Percentiles rank a stretch among this genome's conserved stretches.
Conservation (phyloP, 2,797 vertebrate genomes). For the Micropoecilia bifurca region DNA sequence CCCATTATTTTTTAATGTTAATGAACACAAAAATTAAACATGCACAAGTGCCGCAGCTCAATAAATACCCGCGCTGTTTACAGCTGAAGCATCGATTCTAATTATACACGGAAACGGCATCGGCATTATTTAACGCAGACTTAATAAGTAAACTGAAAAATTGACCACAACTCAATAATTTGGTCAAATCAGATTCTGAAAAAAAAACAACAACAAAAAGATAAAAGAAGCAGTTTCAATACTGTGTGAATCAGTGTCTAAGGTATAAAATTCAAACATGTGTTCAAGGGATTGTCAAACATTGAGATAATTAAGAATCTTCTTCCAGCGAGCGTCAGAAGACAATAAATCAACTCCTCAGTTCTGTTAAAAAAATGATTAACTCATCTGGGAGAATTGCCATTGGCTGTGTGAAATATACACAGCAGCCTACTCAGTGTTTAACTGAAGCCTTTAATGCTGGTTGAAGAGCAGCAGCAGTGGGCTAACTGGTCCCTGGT, state of each 20-base stretch:
- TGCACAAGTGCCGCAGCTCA: background rate
- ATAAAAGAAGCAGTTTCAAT: no score
- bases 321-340: background rate
- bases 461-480: conserved; percentile 22
- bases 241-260: background rate
- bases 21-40: background rate
- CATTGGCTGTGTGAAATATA: background rate
- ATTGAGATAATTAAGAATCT: conserved; percentile 2
- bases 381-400: background rate
- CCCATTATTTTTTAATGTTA: background rate
- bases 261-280: conserved; percentile 6
- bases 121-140: background rate
- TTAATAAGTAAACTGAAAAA: background rate
- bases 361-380: background rate
- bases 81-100: background rate
- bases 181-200: background rate
- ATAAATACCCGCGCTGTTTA: background rate
- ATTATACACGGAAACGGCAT: background rate
- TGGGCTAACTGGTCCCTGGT: conserved; percentile 20
- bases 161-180: background rate
- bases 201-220: background rate
- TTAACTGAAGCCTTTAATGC: conserved; percentile 28
- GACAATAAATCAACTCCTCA: background rate
- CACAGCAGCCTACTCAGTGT: conserved; percentile 1
- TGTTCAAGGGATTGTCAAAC: conserved; percentile 5